Base-by-base conservation (phyloP, 2,888 invertebrate genomes). In the Pteria penguin region DNA sequence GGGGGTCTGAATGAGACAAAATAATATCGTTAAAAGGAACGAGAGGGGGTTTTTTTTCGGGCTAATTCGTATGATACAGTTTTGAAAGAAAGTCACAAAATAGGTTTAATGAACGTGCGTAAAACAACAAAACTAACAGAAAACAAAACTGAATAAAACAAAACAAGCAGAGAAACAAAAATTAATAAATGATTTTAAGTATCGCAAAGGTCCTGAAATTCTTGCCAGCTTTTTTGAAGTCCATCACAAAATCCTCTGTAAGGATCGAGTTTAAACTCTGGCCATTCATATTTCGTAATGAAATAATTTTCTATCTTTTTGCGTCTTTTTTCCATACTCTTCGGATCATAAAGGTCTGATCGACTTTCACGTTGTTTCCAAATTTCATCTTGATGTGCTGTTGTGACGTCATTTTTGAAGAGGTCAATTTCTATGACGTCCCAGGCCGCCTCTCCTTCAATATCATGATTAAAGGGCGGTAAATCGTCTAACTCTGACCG, bases 391-490 rank as follows among this genome's bases (percentile, higher is more conserved):
- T 86, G 86, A 32, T 76, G 61, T 22, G 76, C 75, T 1, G 85
- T 86, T 61, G 84, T 79, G n/a, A 68, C 62, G 65, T 86, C 86
- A 32, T 82, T 78, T 71, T 80, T 81, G 5, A 85, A 62, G 27
- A 86, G 62, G 27, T 84, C 82, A 5, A 73, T 32, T n/a, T 84
- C 75, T 45, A 86, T 81, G 26, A 79, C 81, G 26, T 70, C 36
- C 86, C 86, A 86, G 0, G 82, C 86, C 2, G 75, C 85, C 26
- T 84, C 84, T n/a, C 85, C 85, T 2, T 84, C 83, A 4, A 86
- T 83, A 24, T 78, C 77, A 72, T 80, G 76, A 74, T 81, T 74
- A 27, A 85, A 63, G 2, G 72, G 76, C 0, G 76, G 78, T 18
- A 78, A 18, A 1, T 68, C 55, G 29, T 69, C 75, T 24, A 78